Evolutionary conservation across 2,113 vertebrate genomes (phyloP), one percentile per base, ranked within the genome.

Genomic region (Pao palembangensis): DNA sequence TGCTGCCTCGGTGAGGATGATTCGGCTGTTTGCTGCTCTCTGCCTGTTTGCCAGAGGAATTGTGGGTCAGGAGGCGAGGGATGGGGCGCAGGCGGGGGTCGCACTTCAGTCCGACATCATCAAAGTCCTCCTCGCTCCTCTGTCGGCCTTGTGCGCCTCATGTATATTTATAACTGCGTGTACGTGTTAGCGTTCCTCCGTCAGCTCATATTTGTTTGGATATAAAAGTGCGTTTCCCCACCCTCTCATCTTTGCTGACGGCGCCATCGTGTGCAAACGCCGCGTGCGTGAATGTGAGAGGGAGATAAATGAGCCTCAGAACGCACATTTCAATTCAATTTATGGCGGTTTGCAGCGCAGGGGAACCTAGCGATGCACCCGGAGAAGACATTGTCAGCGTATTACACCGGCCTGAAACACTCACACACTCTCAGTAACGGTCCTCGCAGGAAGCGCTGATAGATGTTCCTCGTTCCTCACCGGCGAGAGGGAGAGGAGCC

Each of bases 21-120:
- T 4, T 38, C 34, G 34, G 34, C 34, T 38, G 34, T 38, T 38
- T 8, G 3, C 28, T 6, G 25, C 25, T 28, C 25, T 6, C 25
- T 8, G 28, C 71, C 58, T 82, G 60, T 76, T 79, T 77, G 75
- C 58, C 57, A 61, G 58, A 66, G 52, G 61, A 71, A 62, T 46
- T 18, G n/a, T 12, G 65, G 71, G 73, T 38, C 34, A 38, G 31
- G 31, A 34, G 34, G 34, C 34, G 34, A 38, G 34, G 10, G 34
- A 38, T 1, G 34, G 34, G 34, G 34, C 11, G 34, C 34, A 38
- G 34, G 34, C 34, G 34, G 34, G 34, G 8, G 34, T 38, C 25
- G 25, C 5, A 6, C 25, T 7, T 28, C 25, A 5, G 25, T 78
- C 80, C 80, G 69, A 76, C 73, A 69, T 84, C 78, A 80, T 84